Conservation (phyloP, 2,113 vertebrate species). For the Aspiorhynchus laticeps region DNA sequence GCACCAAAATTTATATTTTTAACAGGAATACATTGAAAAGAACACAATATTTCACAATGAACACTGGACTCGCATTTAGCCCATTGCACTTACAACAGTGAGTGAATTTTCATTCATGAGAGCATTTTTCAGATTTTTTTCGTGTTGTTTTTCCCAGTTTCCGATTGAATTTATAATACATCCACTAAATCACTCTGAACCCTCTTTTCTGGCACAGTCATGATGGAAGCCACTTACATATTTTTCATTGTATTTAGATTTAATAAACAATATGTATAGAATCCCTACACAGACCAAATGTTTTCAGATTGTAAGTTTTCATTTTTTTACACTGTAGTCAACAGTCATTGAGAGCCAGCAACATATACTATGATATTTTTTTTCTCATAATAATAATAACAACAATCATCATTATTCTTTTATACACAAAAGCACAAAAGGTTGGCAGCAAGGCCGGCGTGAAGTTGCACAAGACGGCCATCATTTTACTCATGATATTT, state of each 20-base stretch:
- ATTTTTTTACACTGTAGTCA: conserved; percentile 74
- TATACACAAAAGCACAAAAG: conserved; percentile 79
- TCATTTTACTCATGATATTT: conserved; percentile 75
- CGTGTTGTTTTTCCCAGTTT: conserved; percentile 34
- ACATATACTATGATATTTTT: conserved; percentile 72
- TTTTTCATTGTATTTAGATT: conserved; percentile 59
- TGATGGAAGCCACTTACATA: conserved; percentile 65
- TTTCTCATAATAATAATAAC: conserved; percentile 68
- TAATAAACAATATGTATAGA: conserved; percentile 76
- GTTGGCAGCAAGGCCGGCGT: conserved; percentile 82
- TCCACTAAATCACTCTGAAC: conserved; percentile 63
- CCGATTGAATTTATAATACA: conserved; percentile 57
- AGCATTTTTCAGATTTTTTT: conserved; percentile 65
- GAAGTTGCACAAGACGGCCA: conserved; percentile 78
- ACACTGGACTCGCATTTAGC: conserved; percentile 89
- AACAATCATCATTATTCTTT: conserved; percentile 74
- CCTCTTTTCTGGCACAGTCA: conserved; percentile 61
- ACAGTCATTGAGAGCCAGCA: conserved; percentile 77
- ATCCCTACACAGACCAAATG: conserved; percentile 74
- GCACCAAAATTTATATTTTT: conserved; percentile 90
- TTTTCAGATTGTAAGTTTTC: conserved; percentile 68
- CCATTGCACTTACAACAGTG: conserved; percentile 91
- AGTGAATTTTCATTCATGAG: conserved; percentile 70
- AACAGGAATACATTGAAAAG: conserved; percentile 94
- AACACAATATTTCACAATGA: conserved; percentile 94